phyloP scores from a whole-genome alignment of 1,140 invertebrate species.

The Chymomyza costata region DNA sequence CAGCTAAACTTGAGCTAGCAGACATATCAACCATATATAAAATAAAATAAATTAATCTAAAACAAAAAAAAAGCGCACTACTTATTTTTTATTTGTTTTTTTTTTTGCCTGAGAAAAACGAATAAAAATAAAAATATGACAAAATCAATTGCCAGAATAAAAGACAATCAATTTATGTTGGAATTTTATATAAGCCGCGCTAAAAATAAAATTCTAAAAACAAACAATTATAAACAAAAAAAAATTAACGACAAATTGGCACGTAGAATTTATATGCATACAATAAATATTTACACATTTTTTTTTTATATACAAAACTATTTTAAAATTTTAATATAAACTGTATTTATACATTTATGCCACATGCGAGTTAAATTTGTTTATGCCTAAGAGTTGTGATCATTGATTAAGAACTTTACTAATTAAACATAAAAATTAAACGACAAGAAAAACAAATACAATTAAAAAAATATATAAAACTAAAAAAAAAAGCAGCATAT shows the following conservation, averaged over 20 bases:
- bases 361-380: conserved; percentile 67
- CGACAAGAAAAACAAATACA: conserved; percentile 22
- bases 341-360: conserved; percentile 46
- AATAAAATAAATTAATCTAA: too few relatives aligned
- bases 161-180: not conserved
- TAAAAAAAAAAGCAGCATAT: conserved; percentile 34
- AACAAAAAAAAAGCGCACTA: too few relatives aligned
- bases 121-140: not conserved
- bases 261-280: conserved; percentile 32
- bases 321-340: conserved; percentile 13
- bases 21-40: too few relatives aligned
- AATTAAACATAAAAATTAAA: conserved; percentile 40
- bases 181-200: not conserved
- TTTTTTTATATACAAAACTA: conserved; percentile 2
- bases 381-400: conserved; percentile 75
- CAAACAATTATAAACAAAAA: conserved; percentile 12
- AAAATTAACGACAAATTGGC: too few relatives aligned
- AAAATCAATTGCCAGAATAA: not conserved
- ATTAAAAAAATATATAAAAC: conserved; percentile 24
- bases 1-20: too few relatives aligned
- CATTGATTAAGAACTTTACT: conserved; percentile 74
- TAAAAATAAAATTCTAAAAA: conserved; percentile 2
- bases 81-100: too few relatives aligned
- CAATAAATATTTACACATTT: conserved; percentile 13
- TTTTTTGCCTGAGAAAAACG: too few relatives aligned